A percentile compares a stretch with the other conserved stretches of the same genome.
phyloP scores from a whole-genome alignment of 2,888 invertebrate genomes.

The Synergus gifuensis region DNA sequence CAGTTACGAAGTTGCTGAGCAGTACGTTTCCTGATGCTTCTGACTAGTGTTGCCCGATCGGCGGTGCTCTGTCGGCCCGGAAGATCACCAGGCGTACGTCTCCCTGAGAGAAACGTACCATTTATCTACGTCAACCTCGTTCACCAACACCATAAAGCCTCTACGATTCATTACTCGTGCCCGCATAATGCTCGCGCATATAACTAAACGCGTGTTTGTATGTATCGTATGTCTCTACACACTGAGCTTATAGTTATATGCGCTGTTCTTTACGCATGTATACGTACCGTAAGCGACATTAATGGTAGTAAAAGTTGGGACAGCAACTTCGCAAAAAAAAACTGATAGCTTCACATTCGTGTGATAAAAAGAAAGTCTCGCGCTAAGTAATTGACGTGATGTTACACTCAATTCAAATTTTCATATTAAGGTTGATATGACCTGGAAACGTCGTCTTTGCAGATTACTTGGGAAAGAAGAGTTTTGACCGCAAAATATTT shows the following conservation, averaged over 20 bases:
- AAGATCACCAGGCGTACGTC: slow-evolving; percentile 65
- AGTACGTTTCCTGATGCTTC: slow-evolving; percentile 58
- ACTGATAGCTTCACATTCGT: neutral
- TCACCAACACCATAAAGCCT: slow-evolving; percentile 69
- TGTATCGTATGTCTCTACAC: slow-evolving; percentile 52
- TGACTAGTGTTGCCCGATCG: slow-evolving; percentile 53
- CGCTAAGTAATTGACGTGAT: slow-evolving; percentile 19
- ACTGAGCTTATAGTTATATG: slow-evolving; percentile 55
- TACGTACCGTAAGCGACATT: slow-evolving; percentile 55
- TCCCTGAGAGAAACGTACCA: slow-evolving; percentile 72
- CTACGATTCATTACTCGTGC: slow-evolving; percentile 60
- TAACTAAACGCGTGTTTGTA: slow-evolving; percentile 51
- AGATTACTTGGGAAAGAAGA: neutral
- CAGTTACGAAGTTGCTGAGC: slow-evolving; percentile 11
- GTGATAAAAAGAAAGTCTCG: slow-evolving; percentile 22
- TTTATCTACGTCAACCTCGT: slow-evolving; percentile 76
- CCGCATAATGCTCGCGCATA: slow-evolving; percentile 56
- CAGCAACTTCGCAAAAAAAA: neutral
- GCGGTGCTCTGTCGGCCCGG: slow-evolving; percentile 63
- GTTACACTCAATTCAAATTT: slow-evolving; percentile 3
- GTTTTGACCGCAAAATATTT: neutral
- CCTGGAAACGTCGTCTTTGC: slow-evolving; percentile 12
- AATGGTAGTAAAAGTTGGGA: slow-evolving; percentile 54
- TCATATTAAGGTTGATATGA: neutral
- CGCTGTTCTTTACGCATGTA: slow-evolving; percentile 54